phyloP scores from a whole-genome alignment of 2,888 invertebrate species.

The Helobdella robusta region DNA sequence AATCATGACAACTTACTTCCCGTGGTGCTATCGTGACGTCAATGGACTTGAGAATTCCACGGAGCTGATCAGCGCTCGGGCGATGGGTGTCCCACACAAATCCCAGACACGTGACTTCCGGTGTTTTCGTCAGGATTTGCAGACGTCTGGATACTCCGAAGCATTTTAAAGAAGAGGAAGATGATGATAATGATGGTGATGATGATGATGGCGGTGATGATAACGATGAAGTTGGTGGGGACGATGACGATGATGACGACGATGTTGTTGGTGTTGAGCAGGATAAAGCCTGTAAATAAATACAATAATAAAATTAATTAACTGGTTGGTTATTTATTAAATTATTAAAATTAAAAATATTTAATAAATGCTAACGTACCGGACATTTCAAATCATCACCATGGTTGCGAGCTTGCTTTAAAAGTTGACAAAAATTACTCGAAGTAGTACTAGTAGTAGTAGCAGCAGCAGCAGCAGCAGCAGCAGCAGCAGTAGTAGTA shows the following conservation, averaged over 20 bases:
- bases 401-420: too few species aligned
- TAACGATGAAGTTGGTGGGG: not conserved
- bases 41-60: not conserved
- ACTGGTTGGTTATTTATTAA: too few species aligned
- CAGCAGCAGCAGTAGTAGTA: not conserved
- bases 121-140: not conserved
- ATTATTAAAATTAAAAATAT: too few species aligned
- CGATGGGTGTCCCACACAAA: slow-evolving; percentile 10
- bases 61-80: not conserved
- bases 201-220: too few species aligned
- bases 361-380: too few species aligned
- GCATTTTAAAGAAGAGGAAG: not conserved
- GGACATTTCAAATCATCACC: too few species aligned
- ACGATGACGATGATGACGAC: too few species aligned
- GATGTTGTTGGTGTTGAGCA: not conserved
- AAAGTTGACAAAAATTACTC: too few species aligned
- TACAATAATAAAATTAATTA: too few species aligned
- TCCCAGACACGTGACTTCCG: not conserved
- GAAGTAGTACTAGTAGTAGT: not conserved
- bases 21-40: not conserved
- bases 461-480: not conserved
- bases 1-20: not conserved
- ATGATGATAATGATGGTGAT: too few species aligned
- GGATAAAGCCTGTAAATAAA: not conserved
- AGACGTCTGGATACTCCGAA: not conserved